phyloP scores from a whole-genome alignment of 2,113 vertebrate genomes.

The Cyprinodon brontotheroides region DNA sequence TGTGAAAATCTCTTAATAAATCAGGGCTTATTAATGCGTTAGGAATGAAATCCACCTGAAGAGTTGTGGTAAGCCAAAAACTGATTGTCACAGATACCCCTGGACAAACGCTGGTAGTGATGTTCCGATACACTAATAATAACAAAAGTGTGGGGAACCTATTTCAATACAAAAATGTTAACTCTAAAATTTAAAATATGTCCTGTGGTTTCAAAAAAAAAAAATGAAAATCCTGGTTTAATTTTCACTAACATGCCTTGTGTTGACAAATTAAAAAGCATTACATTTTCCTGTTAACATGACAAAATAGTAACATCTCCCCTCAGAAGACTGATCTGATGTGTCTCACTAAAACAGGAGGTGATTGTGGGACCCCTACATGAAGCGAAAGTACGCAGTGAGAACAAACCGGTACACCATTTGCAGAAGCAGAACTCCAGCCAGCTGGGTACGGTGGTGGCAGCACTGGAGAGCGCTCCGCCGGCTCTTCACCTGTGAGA shows the following conservation, averaged over 20 bases:
- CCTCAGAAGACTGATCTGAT: background rate
- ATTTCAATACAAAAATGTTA: background rate
- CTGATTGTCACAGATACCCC: background rate
- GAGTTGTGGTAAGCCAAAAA: background rate
- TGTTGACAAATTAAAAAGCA: background rate
- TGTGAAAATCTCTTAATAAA: background rate
- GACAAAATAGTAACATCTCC: background rate
- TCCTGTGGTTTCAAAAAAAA: background rate
- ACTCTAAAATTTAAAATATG: background rate
- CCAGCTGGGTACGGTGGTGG: conserved; percentile 84
- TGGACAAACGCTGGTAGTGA: too few species aligned
- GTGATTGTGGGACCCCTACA: conserved; percentile 83
- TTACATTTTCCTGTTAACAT: background rate
- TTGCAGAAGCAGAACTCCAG: conserved; percentile 84
- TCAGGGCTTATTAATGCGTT: background rate
- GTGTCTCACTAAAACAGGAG: conserved; percentile 76
- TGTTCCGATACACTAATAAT: too few species aligned
- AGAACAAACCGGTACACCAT: conserved; percentile 82
- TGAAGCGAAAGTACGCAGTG: conserved; percentile 80
- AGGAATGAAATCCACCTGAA: background rate
- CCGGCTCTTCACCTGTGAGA: conserved; percentile 86
- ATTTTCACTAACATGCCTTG: background rate
- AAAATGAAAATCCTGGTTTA: background rate
- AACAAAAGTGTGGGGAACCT: background rate
- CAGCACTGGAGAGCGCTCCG: conserved; percentile 88